Evolutionary conservation across 2,888 invertebrate species (phyloP).

Genomic region (Aquatica leii): DNA sequence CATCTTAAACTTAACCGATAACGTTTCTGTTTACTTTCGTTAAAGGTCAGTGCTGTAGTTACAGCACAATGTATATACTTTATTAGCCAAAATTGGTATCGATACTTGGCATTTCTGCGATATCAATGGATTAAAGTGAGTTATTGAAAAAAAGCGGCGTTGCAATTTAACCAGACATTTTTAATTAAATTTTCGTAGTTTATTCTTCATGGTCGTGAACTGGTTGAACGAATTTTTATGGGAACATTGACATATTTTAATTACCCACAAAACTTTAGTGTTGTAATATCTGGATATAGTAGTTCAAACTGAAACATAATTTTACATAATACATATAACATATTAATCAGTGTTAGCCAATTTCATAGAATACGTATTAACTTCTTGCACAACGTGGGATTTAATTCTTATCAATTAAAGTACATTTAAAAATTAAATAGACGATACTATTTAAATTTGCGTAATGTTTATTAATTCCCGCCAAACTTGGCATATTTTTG

Average conservation of each 20-base stretch:
- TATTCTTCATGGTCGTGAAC: slow-evolving; percentile 14
- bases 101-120: too few relatives aligned
- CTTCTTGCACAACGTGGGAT: not conserved
- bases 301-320: not conserved
- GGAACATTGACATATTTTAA: slow-evolving; percentile 6
- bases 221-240: slow-evolving; percentile 11
- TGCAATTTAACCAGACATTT: not conserved
- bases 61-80: too few relatives aligned
- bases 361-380: too few relatives aligned
- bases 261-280: not conserved
- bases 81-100: too few relatives aligned
- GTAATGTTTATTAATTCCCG: slow-evolving; percentile 25
- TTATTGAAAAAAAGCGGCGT: too few relatives aligned
- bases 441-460: slow-evolving; percentile 23
- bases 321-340: not conserved
- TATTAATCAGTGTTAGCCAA: too few relatives aligned
- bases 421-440: slow-evolving; percentile 22
- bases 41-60: too few relatives aligned
- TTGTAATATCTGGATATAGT: not conserved
- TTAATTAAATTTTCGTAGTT: slow-evolving; percentile 8
- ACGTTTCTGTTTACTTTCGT: too few relatives aligned
- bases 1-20: too few relatives aligned
- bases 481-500: slow-evolving; percentile 20
- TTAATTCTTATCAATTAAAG: slow-evolving; percentile 28
- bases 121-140: too few relatives aligned